Conservation (phyloP, 2,113 vertebrate genomes). For the Dasyornis broadbenti region DNA sequence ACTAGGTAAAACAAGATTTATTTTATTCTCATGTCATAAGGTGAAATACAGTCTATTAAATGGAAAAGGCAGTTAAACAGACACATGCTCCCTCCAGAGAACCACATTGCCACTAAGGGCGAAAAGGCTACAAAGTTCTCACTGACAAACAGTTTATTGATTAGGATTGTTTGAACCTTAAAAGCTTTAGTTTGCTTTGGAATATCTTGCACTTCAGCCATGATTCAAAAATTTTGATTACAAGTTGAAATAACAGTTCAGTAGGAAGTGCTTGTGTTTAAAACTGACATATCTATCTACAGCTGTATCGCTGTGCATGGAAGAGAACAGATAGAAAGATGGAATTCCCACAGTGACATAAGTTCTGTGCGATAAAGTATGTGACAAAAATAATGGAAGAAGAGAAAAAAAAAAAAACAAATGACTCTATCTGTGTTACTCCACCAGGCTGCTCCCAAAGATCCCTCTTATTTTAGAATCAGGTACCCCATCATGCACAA, state of each 20-base stretch:
- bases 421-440: not conserved
- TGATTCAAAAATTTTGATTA: not conserved
- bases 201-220: not conserved
- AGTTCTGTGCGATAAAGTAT: not conserved
- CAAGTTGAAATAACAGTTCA: not conserved
- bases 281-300: not conserved
- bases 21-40: conserved; percentile 19
- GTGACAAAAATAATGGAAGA: not conserved
- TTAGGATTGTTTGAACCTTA: not conserved
- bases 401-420: no score
- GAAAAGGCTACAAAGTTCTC: conserved; percentile 6
- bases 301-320: not conserved
- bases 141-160: conserved; percentile 1
- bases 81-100: not conserved
- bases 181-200: conserved; percentile 6
- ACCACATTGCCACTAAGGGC: not conserved
- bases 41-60: conserved; percentile 31
- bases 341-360: not conserved
- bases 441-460: not conserved
- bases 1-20: not conserved
- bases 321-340: not conserved
- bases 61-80: conserved; percentile 25
- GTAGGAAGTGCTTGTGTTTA: not conserved
- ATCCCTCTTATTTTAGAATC: not conserved
- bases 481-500: not conserved